These are phyloP conservation scores for Machaerirhynchus nigripectus DNA, from an alignment of 2,113 vertebrate genomes.

Conservation along the genomic window DNA sequence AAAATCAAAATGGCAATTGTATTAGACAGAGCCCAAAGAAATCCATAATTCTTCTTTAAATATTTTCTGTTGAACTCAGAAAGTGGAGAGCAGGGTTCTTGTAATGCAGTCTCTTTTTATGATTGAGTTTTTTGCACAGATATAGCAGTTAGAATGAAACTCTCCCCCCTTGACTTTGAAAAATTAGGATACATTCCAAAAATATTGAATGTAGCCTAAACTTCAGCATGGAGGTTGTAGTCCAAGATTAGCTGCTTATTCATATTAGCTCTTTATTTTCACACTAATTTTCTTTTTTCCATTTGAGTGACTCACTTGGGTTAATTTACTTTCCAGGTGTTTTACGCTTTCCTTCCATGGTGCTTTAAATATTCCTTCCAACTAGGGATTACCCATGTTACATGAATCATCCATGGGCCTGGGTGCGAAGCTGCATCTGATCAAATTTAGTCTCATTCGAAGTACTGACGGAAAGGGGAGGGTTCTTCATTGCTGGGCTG, in stretches of 20 bases:
- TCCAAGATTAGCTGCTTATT: not conserved
- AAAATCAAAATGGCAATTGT: not conserved
- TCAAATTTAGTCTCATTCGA: not conserved
- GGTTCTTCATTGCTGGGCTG: not conserved
- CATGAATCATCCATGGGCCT: not conserved
- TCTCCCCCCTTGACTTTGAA: not conserved
- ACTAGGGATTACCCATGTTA: not conserved
- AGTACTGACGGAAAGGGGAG: not conserved
- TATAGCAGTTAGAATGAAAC: not conserved
- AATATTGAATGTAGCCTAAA: not conserved
- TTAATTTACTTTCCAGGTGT: not conserved
- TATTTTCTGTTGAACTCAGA: not conserved
- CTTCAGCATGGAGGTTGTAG: not conserved
- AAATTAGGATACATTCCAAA: not conserved
- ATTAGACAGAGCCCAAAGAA: not conserved
- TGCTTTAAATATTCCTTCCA: not conserved
- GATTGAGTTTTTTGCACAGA: not conserved
- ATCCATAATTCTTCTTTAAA: not conserved
- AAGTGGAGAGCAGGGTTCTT: not conserved
- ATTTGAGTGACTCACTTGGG: not conserved
- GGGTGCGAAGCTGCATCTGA: not conserved
- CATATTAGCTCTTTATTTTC: not conserved
- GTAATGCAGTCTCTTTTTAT: not conserved
- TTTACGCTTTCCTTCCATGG: not conserved
- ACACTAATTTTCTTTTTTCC: not conserved